These are phyloP conservation scores for Sesamia inferens DNA, from an alignment of 2,888 invertebrate species.

Conservation along the genomic window DNA sequence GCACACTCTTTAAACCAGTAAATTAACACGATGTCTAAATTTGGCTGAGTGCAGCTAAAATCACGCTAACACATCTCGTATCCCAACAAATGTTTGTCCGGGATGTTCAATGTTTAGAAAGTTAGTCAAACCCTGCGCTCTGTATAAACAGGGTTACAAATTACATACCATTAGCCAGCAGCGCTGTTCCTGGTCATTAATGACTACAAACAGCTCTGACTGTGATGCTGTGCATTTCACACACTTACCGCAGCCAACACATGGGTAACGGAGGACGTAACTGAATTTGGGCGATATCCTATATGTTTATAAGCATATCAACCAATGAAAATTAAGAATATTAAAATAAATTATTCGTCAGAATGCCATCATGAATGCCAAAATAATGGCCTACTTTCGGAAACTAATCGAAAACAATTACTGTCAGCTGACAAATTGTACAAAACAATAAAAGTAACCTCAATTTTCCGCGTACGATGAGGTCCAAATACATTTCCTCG, in stretches of 20 bases:
- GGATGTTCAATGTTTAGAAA: conserved; percentile 37
- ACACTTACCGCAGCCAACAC: conserved; percentile 43
- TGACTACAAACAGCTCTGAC: conserved; percentile 39
- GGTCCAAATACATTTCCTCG: conserved; percentile 21
- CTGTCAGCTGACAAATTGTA: conserved; percentile 58
- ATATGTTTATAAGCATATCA: conserved; percentile 39
- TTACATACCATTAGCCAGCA: conserved; percentile 56
- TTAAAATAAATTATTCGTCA: neutral
- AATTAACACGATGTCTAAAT: neutral
- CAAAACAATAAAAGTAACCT: conserved; percentile 64
- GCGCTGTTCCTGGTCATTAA: conserved; percentile 56
- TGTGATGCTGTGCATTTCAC: conserved; percentile 47
- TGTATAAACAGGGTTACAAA: conserved; percentile 47
- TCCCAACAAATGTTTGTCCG: conserved; percentile 25
- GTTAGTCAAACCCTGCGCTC: conserved; percentile 31
- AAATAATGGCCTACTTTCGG: conserved; percentile 6
- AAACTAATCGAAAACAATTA: conserved; percentile 45
- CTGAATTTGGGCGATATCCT: conserved; percentile 13
- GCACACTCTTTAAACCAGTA: neutral
- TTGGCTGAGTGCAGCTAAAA: neutral
- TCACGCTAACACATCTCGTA: conserved; percentile 11
- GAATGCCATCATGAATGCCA: neutral
- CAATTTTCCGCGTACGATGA: conserved; percentile 47
- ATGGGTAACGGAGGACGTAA: neutral
- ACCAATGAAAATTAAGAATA: neutral